These are phyloP conservation scores for Phoebastria nigripes DNA, from an alignment of 2,797 vertebrate genomes.

Conservation along the genomic window DNA sequence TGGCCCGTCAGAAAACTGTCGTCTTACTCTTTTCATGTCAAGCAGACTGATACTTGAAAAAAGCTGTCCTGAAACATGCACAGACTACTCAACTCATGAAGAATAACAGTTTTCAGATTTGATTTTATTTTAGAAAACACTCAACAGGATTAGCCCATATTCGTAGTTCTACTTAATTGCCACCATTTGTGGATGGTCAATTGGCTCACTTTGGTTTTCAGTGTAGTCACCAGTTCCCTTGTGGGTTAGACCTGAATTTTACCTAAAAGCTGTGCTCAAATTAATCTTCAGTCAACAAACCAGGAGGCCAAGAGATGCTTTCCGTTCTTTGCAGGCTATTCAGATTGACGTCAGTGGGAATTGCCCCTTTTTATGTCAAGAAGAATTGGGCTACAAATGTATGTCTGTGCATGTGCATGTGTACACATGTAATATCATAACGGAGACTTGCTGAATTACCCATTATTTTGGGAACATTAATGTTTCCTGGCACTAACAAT, in stretches of 20 bases:
- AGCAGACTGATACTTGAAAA: not conserved
- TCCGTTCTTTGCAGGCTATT: not conserved
- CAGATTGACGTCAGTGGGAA: not conserved
- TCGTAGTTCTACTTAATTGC: not conserved
- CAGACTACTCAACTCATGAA: not conserved
- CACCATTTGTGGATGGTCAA: not conserved
- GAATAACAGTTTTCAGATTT: not conserved
- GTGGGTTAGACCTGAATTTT: not conserved
- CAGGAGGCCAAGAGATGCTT: not conserved
- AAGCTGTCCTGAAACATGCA: not conserved
- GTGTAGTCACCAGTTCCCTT: not conserved
- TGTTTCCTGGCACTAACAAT: not conserved
- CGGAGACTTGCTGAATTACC: not conserved
- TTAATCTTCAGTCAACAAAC: not conserved
- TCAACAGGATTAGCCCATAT: not conserved
- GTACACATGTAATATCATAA: not conserved
- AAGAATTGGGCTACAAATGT: not conserved
- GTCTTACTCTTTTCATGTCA: not conserved
- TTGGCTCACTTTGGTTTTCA: not conserved
- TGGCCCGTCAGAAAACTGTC: not conserved
- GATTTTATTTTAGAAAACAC: not conserved
- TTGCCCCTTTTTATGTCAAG: not conserved
- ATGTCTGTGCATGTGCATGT: not conserved
- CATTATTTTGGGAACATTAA: not conserved
- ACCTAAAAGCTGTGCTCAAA: not conserved